Evolutionary conservation across 2,888 invertebrate species (phyloP), one percentile per base, ranked within the genome.

Genomic region (Mythimna albipuncta): DNA sequence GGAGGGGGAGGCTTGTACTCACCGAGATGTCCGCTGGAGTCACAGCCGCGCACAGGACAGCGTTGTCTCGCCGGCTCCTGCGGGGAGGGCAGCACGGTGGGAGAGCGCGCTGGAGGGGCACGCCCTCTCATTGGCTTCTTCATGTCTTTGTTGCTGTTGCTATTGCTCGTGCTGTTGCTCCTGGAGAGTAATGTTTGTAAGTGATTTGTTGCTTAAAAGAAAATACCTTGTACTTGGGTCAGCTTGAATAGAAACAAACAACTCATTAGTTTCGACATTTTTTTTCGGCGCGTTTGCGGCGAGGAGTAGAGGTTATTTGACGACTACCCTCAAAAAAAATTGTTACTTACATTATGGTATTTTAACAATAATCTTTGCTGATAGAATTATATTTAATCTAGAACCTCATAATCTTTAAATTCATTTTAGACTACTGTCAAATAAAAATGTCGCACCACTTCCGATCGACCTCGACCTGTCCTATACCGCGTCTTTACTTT

Each of bases 11-110:
- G 58, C n/a, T 38, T 9, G 9, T 50, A 57, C 85, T 82, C 70
- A 96, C 96, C 98, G 9, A 99, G 95, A 95, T 99, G 72, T 35
- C 72, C 72, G 13, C 72, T 73, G 0, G 72, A 73, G 13, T 73
- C 72, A 77, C 72, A 73, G 1, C 72, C 72, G 2, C 52, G 98
- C 13, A 99, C 97, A 0, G 99, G 99, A 92, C 99, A 99, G 78
- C 97, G 97, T 64, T 98, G 96, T 87, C 98, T 98, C 2, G 91
- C 88, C 95, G 87, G 97, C 84, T 91, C 91, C 0, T 88, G 84
- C 0, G 92, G 92, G 0, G 87, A 87, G 2, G 88, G 87, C 2
- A 88, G 90, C 32, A 87, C 84, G 2, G 85, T 82, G 0, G 94
- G 93, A 0, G 95, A 94, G 52, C 91, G 88, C 0, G 91, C 85